phyloP scores from a whole-genome alignment of 2,888 invertebrate genomes.

The Mayetiola destructor region DNA sequence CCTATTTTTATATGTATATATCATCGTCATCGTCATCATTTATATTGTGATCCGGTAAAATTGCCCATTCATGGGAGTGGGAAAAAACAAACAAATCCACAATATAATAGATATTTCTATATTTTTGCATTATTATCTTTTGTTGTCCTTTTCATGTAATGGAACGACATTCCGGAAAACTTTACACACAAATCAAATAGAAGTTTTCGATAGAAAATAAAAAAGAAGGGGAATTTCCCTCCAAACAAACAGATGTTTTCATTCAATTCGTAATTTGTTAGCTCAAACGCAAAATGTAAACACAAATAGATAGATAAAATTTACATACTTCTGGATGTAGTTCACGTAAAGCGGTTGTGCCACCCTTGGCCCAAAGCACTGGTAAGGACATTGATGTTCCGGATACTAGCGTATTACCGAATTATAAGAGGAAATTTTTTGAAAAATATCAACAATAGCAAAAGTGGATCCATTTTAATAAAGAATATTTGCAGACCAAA shows the following conservation, averaged over 20 bases:
- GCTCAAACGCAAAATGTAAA: too few relatives aligned
- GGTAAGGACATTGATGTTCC: constrained; percentile 25
- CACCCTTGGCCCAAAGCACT: constrained; percentile 26
- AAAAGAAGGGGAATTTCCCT: neutral
- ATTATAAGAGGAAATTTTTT: too few relatives aligned
- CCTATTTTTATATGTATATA: constrained; percentile 20
- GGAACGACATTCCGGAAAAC: neutral
- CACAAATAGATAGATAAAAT: neutral
- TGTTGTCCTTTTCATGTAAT: neutral
- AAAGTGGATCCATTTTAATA: too few relatives aligned
- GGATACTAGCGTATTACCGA: too few relatives aligned
- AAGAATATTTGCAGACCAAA: too few relatives aligned
- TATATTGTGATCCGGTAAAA: neutral
- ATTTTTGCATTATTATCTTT: neutral
- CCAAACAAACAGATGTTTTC: too few relatives aligned
- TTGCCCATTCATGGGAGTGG: neutral
- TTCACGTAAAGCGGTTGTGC: constrained; percentile 24
- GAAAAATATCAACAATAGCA: too few relatives aligned
- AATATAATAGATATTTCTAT: neutral
- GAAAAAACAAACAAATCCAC: neutral
- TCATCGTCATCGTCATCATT: neutral
- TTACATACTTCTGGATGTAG: constrained; percentile 23
- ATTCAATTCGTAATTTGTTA: too few relatives aligned
- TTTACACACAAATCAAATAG: neutral
- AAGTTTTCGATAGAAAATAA: neutral